Percentiles rank a stretch among this genome's conserved stretches.
These are phyloP conservation scores for Drosophila nr. medialis DNA, from an alignment of 2,888 invertebrate species.

Conservation along the genomic window DNA sequence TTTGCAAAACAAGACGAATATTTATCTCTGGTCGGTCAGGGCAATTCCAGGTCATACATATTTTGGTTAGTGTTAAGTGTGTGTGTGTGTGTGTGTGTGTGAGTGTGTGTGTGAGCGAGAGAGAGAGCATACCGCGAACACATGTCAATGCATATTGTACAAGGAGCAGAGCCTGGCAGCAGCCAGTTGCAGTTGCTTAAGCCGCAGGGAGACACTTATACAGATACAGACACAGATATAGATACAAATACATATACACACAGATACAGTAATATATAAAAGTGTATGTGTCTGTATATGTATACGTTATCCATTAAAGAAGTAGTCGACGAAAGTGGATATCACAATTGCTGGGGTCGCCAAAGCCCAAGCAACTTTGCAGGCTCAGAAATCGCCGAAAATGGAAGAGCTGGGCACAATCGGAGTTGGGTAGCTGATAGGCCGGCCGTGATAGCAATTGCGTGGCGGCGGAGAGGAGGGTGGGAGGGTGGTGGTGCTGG, in stretches of 20 bases:
- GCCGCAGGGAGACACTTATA: slow-evolving; percentile 24
- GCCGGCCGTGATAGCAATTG: not conserved
- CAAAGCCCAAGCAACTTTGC: slow-evolving; percentile 16
- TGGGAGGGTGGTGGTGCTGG: not conserved
- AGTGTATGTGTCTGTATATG: not conserved
- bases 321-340: slow-evolving; percentile 20
- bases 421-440: not conserved
- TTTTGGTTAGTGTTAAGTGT: not conserved
- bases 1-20: not conserved
- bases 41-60: not conserved
- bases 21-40: not conserved
- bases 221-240: not conserved
- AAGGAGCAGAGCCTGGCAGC: slow-evolving; percentile 42
- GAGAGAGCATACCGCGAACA: slow-evolving; percentile 16
- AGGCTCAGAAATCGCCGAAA: slow-evolving; percentile 41
- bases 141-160: slow-evolving; percentile 57
- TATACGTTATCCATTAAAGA: slow-evolving; percentile 9
- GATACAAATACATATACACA: not conserved
- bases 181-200: slow-evolving; percentile 46
- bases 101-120: not conserved
- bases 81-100: not conserved
- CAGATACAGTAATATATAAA: not conserved
- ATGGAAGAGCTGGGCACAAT: slow-evolving; percentile 7
- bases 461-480: too few species aligned
- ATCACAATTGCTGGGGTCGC: slow-evolving; percentile 24